Conservation (phyloP, 2,113 vertebrate species). For the Paedocypris sp. region DNA sequence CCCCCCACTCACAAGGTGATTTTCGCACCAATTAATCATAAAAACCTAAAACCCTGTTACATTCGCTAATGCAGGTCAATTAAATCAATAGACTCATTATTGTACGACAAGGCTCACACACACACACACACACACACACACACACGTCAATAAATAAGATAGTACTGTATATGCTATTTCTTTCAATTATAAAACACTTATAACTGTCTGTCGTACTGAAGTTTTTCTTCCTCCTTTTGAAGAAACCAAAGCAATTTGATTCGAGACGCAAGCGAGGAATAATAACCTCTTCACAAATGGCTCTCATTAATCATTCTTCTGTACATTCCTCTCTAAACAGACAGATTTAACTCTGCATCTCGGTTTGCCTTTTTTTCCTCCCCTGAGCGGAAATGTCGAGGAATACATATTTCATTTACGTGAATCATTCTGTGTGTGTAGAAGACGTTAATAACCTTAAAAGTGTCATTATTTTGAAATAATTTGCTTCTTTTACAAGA, state of each 20-base stretch:
- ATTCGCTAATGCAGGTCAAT: slow-evolving; percentile 32
- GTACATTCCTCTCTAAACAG: not conserved
- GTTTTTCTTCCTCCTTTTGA: not conserved
- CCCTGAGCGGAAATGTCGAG: too few species aligned
- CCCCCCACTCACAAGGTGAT: slow-evolving; percentile 45
- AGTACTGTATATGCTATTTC: too few species aligned
- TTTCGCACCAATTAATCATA: slow-evolving; percentile 62
- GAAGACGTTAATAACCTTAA: too few species aligned
- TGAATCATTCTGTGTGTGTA: too few species aligned
- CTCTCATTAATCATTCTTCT: not conserved
- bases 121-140: not conserved
- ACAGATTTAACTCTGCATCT: slow-evolving; percentile 11
- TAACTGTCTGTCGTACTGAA: too few species aligned
- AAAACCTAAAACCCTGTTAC: slow-evolving; percentile 36
- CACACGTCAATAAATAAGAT: too few species aligned
- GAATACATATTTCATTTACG: too few species aligned
- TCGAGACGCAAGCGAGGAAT: not conserved
- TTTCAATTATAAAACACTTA: too few species aligned
- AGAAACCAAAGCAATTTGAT: not conserved
- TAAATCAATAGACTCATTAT: slow-evolving; percentile 35
- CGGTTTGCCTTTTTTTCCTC: too few species aligned
- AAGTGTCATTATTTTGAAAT: too few species aligned
- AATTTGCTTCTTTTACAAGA: too few species aligned
- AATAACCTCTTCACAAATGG: not conserved
- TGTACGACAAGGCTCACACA: not conserved